phyloP scores from a whole-genome alignment of 1,140 invertebrate genomes.

The Meloidogyne chitwoodi region DNA sequence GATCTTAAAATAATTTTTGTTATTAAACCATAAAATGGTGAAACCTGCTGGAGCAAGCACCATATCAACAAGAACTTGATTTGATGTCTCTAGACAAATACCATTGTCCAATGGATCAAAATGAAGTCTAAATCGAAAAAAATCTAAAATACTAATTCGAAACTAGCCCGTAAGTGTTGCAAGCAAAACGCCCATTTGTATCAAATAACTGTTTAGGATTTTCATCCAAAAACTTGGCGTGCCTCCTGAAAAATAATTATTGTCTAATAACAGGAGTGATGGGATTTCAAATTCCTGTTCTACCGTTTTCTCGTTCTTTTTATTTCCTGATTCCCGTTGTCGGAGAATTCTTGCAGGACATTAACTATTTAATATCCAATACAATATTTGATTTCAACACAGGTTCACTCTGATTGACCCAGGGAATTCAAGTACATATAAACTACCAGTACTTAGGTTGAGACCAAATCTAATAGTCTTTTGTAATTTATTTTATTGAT shows the following conservation, averaged over 20 bases:
- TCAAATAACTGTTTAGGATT: constrained; percentile 1
- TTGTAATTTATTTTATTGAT: neutral
- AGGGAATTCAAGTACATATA: too few relatives aligned
- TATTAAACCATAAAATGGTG: neutral
- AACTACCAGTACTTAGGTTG: too few relatives aligned
- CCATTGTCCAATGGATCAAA: constrained; percentile 25
- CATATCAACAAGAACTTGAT: constrained; percentile 25
- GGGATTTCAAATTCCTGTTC: too few relatives aligned
- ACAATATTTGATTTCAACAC: too few relatives aligned
- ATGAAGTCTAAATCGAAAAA: constrained; percentile 5
- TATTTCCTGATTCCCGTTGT: too few relatives aligned
- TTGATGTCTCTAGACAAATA: constrained; percentile 7
- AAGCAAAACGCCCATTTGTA: neutral
- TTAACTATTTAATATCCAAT: too few relatives aligned
- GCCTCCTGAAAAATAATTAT: neutral
- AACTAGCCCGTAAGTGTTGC: constrained; percentile 1
- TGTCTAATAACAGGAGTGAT: neutral
- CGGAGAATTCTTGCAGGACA: too few relatives aligned
- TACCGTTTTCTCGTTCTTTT: too few relatives aligned
- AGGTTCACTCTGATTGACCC: too few relatives aligned
- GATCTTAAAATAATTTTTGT: constrained; percentile 4
- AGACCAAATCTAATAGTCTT: too few relatives aligned
- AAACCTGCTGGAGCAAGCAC: neutral
- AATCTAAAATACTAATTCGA: neutral
- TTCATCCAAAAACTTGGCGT: neutral